phyloP scores from a whole-genome alignment of 2,797 vertebrate genomes.

The Neopelma chrysocephalum region DNA sequence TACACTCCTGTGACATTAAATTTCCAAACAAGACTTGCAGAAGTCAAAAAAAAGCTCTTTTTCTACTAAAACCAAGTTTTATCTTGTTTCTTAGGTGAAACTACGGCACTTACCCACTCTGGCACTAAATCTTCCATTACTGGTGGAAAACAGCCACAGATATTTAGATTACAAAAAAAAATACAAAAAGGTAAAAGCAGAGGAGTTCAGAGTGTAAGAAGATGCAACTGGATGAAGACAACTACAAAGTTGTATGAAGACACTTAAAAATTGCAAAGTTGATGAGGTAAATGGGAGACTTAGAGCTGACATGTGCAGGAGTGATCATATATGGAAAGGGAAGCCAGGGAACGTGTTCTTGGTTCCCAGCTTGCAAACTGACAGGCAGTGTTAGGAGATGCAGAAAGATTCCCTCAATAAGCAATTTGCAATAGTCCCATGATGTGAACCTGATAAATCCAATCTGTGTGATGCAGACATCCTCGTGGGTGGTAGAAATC shows the following conservation, averaged over 20 bases:
- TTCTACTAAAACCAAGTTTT: background rate
- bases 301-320: background rate
- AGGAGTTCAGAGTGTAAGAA: background rate
- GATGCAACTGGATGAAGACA: background rate
- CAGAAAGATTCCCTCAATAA: background rate
- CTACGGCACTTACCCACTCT: background rate
- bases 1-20: background rate
- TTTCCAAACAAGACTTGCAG: background rate
- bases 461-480: background rate
- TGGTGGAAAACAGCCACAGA: background rate
- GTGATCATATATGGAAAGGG: background rate
- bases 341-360: background rate
- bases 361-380: background rate
- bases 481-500: background rate
- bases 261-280: background rate
- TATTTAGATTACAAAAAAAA: background rate
- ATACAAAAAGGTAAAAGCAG: background rate
- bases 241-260: background rate
- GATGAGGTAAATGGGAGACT: background rate
- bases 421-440: background rate
- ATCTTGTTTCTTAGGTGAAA: background rate
- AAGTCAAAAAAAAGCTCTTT: background rate
- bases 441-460: background rate
- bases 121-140: background rate
- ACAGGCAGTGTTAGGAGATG: background rate